Evolutionary conservation across 2,113 vertebrate species (phyloP).

Genomic region (Addax nasomaculatus): DNA sequence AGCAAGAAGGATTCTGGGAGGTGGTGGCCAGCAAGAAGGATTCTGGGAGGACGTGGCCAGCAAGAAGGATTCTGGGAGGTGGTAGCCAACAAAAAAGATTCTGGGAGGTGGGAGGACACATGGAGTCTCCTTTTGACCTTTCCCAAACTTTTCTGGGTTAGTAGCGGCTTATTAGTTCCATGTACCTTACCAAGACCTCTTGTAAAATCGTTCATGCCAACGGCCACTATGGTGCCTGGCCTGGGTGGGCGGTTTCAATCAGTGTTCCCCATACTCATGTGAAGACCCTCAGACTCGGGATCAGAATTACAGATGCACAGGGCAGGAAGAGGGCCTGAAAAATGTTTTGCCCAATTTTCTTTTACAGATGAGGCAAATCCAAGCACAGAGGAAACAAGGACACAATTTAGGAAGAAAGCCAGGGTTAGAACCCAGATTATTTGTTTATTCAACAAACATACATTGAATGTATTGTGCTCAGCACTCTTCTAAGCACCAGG

Average conservation of each 20-base stretch:
- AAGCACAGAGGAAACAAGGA: background rate
- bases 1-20: too few species aligned
- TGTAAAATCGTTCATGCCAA: background rate
- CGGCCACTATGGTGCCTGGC: background rate
- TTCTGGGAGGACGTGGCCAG: background rate
- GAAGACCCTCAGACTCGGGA: background rate
- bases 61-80: background rate
- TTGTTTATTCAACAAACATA: background rate
- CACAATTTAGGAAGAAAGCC: background rate
- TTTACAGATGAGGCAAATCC: background rate
- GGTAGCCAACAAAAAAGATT: background rate
- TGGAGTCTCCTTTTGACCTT: background rate
- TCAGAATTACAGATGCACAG: background rate
- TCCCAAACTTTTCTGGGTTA: background rate
- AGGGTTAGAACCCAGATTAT: background rate
- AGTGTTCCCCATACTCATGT: background rate
- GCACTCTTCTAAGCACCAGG: background rate
- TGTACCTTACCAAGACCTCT: background rate
- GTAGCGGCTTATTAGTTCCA: background rate
- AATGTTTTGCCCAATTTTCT: background rate
- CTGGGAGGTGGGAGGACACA: background rate
- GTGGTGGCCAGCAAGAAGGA: background rate
- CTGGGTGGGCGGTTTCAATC: background rate
- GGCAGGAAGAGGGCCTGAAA: background rate
- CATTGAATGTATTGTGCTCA: background rate